Evolutionary conservation across 2,888 invertebrate species (phyloP).

Genomic region (Eupithecia tripunctaria): DNA sequence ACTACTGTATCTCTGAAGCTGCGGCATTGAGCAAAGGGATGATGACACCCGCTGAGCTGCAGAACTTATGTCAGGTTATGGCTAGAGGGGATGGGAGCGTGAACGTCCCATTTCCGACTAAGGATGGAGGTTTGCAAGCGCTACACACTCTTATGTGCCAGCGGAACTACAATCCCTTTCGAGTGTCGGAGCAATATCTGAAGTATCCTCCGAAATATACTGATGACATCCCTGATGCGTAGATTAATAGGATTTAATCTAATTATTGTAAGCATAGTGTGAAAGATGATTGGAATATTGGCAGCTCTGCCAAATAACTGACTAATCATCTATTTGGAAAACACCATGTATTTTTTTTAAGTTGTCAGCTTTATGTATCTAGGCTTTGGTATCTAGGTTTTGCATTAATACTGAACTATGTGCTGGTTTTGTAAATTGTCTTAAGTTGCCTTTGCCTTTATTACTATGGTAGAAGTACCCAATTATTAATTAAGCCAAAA

Average conservation of each 20-base stretch:
- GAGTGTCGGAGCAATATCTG: constrained; percentile 53
- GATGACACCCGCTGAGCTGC: constrained; percentile 53
- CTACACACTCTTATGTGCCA: constrained; percentile 60
- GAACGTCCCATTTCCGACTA: constrained; percentile 49
- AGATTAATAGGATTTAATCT: background rate
- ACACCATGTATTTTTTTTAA: background rate
- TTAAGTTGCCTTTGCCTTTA: background rate
- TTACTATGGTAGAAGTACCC: background rate
- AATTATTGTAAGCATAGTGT: background rate
- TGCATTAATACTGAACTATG: background rate
- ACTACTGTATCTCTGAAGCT: constrained; percentile 69
- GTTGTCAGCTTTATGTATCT: background rate
- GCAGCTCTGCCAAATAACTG: background rate
- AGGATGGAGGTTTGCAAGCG: constrained; percentile 54
- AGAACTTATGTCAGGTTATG: constrained; percentile 50
- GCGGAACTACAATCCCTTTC: constrained; percentile 68
- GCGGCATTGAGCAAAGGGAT: constrained; percentile 65
- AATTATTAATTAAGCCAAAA: background rate
- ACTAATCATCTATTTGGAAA: background rate
- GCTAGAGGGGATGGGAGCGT: constrained; percentile 2
- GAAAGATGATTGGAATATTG: background rate
- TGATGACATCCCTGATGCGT: background rate
- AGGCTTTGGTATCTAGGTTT: background rate
- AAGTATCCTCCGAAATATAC: constrained; percentile 7
- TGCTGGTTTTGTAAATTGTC: background rate